A percentile compares a stretch with the other conserved stretches of the same genome.
Conservation (phyloP, 1,140 invertebrate species). For the Trachymyrmex septentrionalis region DNA sequence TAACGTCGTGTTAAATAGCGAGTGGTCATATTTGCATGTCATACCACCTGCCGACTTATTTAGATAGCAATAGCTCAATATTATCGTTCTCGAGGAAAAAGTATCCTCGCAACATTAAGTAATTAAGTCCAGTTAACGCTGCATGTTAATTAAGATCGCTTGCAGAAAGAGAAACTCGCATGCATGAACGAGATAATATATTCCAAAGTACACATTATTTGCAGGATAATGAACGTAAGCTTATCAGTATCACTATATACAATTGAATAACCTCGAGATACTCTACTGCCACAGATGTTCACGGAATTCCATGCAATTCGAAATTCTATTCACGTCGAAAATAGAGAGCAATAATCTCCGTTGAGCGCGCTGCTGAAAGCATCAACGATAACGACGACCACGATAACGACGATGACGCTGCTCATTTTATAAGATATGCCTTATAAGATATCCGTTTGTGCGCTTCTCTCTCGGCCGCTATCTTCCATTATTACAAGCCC, state of each 20-base stretch:
- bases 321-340: not conserved
- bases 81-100: constrained; percentile 18
- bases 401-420: not conserved
- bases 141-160: constrained; percentile 28
- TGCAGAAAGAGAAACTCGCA: not conserved
- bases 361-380: not conserved
- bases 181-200: constrained; percentile 5
- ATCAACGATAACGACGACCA: not conserved
- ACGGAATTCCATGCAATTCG: not conserved
- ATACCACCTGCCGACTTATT: constrained; percentile 17
- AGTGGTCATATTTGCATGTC: constrained; percentile 35
- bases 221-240: not conserved
- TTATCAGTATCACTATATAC: not conserved
- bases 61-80: constrained; percentile 6
- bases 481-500: constrained; percentile 24
- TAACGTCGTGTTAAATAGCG: constrained; percentile 35
- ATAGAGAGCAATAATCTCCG: not conserved
- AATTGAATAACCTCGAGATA: not conserved
- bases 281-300: not conserved
- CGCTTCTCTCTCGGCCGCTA: not conserved
- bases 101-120: constrained; percentile 29
- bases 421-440: constrained; percentile 40
- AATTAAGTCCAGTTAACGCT: constrained; percentile 38
- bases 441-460: not conserved
- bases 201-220: constrained; percentile 9